Conservation (phyloP, 2,797 vertebrate genomes). For the Alfaro cultratus region DNA sequence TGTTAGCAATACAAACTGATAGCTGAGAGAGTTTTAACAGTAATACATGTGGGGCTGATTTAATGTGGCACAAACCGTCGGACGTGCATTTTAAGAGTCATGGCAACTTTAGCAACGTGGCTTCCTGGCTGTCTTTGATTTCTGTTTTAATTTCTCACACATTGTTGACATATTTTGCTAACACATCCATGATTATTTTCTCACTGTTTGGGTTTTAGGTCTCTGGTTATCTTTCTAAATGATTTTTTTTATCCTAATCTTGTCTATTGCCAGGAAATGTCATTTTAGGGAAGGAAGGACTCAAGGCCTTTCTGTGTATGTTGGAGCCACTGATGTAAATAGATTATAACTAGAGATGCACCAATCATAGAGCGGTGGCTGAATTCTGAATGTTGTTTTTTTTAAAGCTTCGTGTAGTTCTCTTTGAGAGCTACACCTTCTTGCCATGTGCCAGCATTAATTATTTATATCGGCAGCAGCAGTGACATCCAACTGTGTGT, state of each 20-base stretch:
- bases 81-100: neutral
- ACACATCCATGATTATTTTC: constrained; percentile 53
- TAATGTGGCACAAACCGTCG: neutral
- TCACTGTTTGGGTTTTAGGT: constrained; percentile 71
- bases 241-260: neutral
- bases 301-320: constrained; percentile 5
- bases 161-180: constrained; percentile 21
- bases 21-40: neutral
- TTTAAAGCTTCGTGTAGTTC: neutral
- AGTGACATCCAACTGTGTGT: neutral
- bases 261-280: constrained; percentile 66
- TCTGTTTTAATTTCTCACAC: constrained; percentile 18
- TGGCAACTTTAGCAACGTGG: neutral
- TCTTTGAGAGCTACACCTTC: neutral
- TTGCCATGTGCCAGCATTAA: neutral
- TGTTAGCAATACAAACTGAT: neutral
- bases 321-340: constrained; percentile 25
- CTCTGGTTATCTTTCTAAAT: constrained; percentile 56
- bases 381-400: constrained; percentile 8
- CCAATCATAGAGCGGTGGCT: constrained; percentile 4
- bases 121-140: constrained; percentile 36
- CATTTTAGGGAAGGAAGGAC: constrained; percentile 49
- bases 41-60: neutral
- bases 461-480: neutral
- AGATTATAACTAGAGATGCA: constrained; percentile 1